A percentile compares a stretch with the other conserved stretches of the same genome.
Conservation (phyloP, 2,113 vertebrate genomes). For the Xyrauchen texanus region DNA sequence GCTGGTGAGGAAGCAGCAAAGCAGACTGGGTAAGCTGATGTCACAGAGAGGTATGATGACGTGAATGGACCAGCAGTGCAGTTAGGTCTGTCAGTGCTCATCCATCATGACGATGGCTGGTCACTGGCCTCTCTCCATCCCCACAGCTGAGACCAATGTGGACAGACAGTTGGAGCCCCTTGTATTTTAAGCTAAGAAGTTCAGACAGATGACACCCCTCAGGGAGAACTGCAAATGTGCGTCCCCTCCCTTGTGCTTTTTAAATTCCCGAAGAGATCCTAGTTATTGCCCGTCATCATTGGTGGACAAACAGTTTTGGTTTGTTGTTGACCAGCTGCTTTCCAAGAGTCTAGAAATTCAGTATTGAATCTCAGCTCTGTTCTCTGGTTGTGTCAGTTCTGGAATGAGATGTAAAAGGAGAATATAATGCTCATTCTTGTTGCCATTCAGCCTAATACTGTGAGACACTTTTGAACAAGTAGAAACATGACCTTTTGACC, state of each 20-base stretch:
- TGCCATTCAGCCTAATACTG: constrained; percentile 25
- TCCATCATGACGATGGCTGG: constrained; percentile 52
- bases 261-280: constrained; percentile 10
- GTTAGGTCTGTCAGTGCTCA: constrained; percentile 54
- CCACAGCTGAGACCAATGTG: constrained; percentile 57
- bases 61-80: constrained; percentile 39
- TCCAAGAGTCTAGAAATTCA: background rate
- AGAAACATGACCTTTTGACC: constrained; percentile 44
- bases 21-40: constrained; percentile 44
- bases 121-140: constrained; percentile 47
- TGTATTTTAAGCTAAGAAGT: constrained; percentile 56
- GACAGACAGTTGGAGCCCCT: constrained; percentile 51
- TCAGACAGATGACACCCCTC: constrained; percentile 59
- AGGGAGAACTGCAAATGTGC: constrained; percentile 29
- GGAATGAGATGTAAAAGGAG: constrained; percentile 26
- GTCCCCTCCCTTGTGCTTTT: constrained; percentile 29
- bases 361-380: background rate
- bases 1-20: constrained; percentile 33
- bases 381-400: constrained; percentile 18
- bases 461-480: constrained; percentile 34
- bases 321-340: background rate
- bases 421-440: constrained; percentile 13
- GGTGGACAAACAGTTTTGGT: background rate
- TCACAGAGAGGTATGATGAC: constrained; percentile 46
- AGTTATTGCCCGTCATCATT: background rate